Percentiles rank a stretch among this genome's conserved stretches.
Evolutionary conservation across 1,140 invertebrate genomes (phyloP).

Genomic region (Oreohelix idahoensis): DNA sequence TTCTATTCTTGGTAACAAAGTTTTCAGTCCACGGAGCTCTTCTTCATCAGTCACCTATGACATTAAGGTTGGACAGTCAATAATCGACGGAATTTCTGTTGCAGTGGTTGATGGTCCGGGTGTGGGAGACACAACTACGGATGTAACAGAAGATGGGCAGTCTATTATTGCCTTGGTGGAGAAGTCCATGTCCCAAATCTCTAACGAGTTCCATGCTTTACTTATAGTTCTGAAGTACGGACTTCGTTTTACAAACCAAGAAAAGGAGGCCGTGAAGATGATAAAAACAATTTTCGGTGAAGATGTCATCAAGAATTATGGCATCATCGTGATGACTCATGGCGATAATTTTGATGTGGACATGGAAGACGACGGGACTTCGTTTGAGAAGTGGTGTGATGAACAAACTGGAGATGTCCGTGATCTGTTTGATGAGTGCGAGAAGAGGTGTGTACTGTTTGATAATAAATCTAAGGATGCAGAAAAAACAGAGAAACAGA

Average conservation of each 20-base stretch:
- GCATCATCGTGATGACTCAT: background rate
- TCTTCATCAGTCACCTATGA: background rate
- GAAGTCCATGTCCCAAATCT: background rate
- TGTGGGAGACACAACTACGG: background rate
- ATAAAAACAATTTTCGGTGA: slow-evolving; percentile 7
- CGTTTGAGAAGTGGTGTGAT: slow-evolving; percentile 6
- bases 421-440: background rate
- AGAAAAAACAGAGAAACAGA: background rate
- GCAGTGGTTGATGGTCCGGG: slow-evolving; percentile 6
- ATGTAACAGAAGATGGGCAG: background rate
- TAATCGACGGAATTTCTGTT: background rate
- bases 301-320: slow-evolving; percentile 14
- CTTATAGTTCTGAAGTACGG: slow-evolving; percentile 17
- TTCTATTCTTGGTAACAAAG: slow-evolving; percentile 2
- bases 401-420: background rate
- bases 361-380: background rate
- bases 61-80: background rate
- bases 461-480: slow-evolving; percentile 6
- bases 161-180: background rate
- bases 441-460: slow-evolving; percentile 2
- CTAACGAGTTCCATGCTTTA: background rate
- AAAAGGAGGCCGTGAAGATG: slow-evolving; percentile 2
- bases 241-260: background rate
- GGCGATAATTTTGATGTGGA: slow-evolving; percentile 25
- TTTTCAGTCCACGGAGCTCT: background rate